Evolutionary conservation across 2,797 vertebrate species (phyloP).

Genomic region (Phoeniculus purpureus): DNA sequence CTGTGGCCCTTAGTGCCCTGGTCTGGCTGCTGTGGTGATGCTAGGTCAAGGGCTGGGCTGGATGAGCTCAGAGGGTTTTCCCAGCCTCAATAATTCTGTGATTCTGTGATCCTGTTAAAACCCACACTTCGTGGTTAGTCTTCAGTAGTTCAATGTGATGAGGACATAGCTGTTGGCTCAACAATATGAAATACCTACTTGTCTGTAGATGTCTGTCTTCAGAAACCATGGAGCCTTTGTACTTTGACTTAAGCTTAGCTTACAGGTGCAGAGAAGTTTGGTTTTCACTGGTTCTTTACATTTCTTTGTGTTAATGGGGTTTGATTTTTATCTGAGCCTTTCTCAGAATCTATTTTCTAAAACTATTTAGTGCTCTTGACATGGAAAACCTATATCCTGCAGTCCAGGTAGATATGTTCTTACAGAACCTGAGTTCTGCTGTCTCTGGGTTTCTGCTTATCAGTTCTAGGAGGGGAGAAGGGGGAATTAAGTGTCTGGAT

Average conservation of each 20-base stretch:
- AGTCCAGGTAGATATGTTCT: neutral
- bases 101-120: neutral
- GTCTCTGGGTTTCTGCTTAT: conserved; percentile 41
- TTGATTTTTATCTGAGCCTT: neutral
- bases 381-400: neutral
- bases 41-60: no score
- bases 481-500: conserved; percentile 42
- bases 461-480: conserved; percentile 34
- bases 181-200: neutral
- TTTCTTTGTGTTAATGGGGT: neutral
- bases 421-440: conserved; percentile 15
- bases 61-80: no score
- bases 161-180: neutral
- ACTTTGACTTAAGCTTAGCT: neutral
- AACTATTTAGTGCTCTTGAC: neutral
- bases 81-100: no score
- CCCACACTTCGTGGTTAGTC: neutral
- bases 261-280: neutral
- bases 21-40: no score
- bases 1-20: no score
- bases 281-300: neutral
- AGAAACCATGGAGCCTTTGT: neutral
- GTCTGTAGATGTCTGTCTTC: neutral
- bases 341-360: neutral
- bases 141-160: neutral